Conservation (phyloP, 2,797 vertebrate species). For the Nothura maculosa region DNA sequence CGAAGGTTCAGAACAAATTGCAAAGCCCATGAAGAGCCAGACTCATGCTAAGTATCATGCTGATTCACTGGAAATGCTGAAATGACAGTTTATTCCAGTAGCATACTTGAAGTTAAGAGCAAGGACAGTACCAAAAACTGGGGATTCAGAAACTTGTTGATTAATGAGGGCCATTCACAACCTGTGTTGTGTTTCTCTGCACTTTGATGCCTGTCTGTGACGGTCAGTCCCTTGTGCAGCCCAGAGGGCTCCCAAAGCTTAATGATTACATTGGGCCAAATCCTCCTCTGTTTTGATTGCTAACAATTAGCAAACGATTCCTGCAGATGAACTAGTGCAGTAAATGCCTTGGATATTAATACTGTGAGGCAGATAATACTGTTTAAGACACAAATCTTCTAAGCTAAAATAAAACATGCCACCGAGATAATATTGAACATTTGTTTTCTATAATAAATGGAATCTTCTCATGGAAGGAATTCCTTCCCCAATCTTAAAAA, state of each 20-base stretch:
- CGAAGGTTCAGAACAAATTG: not conserved
- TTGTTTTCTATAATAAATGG: slow-evolving; percentile 1
- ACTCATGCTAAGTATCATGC: not conserved
- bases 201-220: not conserved
- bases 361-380: not conserved
- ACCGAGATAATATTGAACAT: not conserved
- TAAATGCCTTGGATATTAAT: not conserved
- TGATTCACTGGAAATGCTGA: not conserved
- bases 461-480: not conserved
- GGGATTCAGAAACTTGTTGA: not conserved
- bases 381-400: not conserved
- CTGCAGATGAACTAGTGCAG: not conserved
- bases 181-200: rapidly evolving
- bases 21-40: not conserved
- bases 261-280: not conserved
- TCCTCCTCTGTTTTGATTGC: slow-evolving; percentile 8
- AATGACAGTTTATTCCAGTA: not conserved
- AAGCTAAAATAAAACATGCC: slow-evolving; percentile 25
- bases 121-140: not conserved
- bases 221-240: not conserved
- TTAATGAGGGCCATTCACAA: not conserved
- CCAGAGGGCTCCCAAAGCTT: not conserved
- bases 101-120: not conserved
- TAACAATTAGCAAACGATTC: not conserved
- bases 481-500: slow-evolving; percentile 57